Evolutionary conservation across 2,797 vertebrate species (phyloP).

Genomic region (Danio jaintianensis): DNA sequence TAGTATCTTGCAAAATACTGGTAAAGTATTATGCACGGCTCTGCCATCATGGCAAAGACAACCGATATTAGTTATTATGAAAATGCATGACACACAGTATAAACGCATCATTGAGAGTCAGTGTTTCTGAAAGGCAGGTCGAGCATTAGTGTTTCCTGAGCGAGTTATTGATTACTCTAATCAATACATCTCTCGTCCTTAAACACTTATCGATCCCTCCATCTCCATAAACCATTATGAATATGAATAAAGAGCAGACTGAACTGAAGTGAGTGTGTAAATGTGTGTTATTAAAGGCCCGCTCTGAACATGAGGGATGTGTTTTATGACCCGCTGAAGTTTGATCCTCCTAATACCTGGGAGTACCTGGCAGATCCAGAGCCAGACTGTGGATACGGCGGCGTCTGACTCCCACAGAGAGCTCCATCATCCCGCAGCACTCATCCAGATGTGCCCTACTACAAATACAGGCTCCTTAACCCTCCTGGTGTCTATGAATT

Average conservation of each 20-base stretch:
- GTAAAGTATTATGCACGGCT: no score
- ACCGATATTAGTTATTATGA: no score
- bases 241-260: slow-evolving; percentile 20
- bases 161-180: slow-evolving; percentile 58
- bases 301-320: slow-evolving; percentile 50
- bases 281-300: background rate
- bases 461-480: no score
- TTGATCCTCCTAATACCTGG: slow-evolving; percentile 55
- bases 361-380: slow-evolving; percentile 60
- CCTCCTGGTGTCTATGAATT: no score
- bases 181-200: slow-evolving; percentile 49
- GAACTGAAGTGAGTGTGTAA: slow-evolving; percentile 17
- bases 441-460: no score
- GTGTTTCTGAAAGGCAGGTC: background rate
- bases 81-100: no score
- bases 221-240: slow-evolving; percentile 51
- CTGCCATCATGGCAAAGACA: no score
- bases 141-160: slow-evolving; percentile 28
- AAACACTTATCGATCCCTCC: slow-evolving; percentile 51
- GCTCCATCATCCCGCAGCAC: no score
- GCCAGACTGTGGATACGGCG: slow-evolving; percentile 1
- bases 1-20: no score
- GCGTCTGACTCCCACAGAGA: slow-evolving; percentile 4
- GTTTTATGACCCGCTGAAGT: slow-evolving; percentile 54
- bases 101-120: background rate